Conservation (phyloP, 1,140 invertebrate species). For the Drosophila nebulosa region DNA sequence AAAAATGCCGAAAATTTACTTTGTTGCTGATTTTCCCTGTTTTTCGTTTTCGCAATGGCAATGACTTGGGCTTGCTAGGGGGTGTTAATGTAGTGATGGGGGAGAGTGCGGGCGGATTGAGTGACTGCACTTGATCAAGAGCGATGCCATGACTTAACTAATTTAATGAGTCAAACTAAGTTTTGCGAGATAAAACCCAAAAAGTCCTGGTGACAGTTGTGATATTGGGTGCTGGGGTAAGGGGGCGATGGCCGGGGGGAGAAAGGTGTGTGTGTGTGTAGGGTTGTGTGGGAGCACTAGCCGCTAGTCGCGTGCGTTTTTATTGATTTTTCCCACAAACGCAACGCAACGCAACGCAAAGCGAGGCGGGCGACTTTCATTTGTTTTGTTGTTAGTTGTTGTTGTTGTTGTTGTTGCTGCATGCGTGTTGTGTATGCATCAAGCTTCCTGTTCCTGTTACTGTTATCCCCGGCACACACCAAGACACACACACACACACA, state of each 20-base stretch:
- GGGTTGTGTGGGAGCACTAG: not conserved
- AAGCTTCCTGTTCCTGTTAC: not conserved
- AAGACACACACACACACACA: not conserved
- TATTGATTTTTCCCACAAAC: conserved; percentile 68
- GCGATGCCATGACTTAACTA: not conserved
- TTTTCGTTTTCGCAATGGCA: conserved; percentile 34
- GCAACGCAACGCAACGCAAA: too few species aligned
- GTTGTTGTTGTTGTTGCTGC: conserved; percentile 16
- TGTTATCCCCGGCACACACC: conserved; percentile 6
- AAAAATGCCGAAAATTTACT: conserved; percentile 19
- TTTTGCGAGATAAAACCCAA: not conserved
- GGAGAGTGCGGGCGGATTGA: too few species aligned
- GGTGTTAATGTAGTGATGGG: too few species aligned
- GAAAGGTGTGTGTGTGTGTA: too few species aligned
- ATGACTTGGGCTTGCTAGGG: conserved; percentile 14
- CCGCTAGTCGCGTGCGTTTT: conserved; percentile 52
- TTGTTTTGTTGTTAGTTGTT: conserved; percentile 1
- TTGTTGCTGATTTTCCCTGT: conserved; percentile 28
- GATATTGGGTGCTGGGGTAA: not conserved
- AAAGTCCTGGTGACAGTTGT: not conserved
- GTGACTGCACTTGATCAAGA: too few species aligned
- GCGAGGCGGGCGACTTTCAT: not conserved
- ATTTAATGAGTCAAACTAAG: not conserved
- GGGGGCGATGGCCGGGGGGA: not conserved
- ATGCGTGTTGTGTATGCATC: conserved; percentile 31